A percentile compares a stretch with the other conserved stretches of the same genome.
These are phyloP conservation scores for Delichon dasypus DNA, from an alignment of 2,797 vertebrate genomes.

Conservation along the genomic window DNA sequence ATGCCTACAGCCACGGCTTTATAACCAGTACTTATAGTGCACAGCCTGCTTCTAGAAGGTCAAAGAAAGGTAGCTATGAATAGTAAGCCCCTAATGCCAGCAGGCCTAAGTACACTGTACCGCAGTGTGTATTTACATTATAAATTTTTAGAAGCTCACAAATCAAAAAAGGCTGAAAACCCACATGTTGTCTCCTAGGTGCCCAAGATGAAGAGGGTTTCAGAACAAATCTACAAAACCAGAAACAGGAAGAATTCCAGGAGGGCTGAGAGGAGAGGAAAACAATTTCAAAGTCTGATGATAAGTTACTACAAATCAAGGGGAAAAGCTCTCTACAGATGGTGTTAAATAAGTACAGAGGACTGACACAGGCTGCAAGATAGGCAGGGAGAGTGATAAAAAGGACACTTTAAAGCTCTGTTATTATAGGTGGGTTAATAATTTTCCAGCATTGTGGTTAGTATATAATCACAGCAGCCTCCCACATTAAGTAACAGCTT, in stretches of 20 bases:
- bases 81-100: neutral
- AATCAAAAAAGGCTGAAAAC: slow-evolving; percentile 21
- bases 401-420: neutral
- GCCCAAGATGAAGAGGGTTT: neutral
- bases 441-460: neutral
- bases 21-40: slow-evolving; percentile 28
- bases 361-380: neutral
- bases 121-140: neutral
- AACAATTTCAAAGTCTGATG: neutral
- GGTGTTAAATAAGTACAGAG: neutral
- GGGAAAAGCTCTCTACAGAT: neutral
- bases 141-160: neutral
- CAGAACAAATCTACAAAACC: neutral
- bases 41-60: neutral
- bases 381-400: neutral
- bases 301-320: neutral
- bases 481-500: neutral
- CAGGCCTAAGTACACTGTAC: neutral
- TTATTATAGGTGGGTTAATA: neutral
- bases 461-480: neutral
- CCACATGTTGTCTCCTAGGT: neutral
- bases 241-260: neutral
- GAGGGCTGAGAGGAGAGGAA: neutral
- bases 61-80: slow-evolving; percentile 32
- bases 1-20: neutral